Evolutionary conservation across 1,140 invertebrate genomes (phyloP).

Genomic region (Heliconius hewitsoni): DNA sequence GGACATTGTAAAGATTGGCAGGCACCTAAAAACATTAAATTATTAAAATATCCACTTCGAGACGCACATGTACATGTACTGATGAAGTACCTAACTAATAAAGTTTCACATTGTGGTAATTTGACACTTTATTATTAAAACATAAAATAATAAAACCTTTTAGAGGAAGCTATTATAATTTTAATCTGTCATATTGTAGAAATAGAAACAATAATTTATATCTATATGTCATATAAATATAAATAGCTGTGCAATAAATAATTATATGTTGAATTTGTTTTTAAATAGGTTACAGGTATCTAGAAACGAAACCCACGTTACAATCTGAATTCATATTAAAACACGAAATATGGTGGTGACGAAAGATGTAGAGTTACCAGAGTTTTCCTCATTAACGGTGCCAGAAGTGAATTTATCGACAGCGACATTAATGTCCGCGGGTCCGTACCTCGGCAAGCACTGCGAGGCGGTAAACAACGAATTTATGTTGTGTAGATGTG

Average conservation of each 20-base stretch:
- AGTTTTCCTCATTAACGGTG: constrained; percentile 89
- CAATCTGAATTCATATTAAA: background rate
- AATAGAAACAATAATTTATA: background rate
- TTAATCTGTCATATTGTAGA: background rate
- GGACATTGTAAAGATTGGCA: constrained; percentile 67
- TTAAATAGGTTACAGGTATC: background rate
- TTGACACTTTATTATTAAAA: too few relatives aligned
- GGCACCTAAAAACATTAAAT: constrained; percentile 41
- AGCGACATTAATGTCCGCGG: constrained; percentile 89
- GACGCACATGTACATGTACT: too few relatives aligned
- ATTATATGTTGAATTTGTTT: background rate
- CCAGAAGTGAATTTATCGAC: constrained; percentile 92
- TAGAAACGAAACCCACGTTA: background rate
- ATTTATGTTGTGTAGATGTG: constrained; percentile 94
- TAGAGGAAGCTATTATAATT: background rate
- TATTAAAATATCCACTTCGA: background rate
- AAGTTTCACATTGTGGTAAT: background rate
- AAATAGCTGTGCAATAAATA: background rate
- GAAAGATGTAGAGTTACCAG: constrained; percentile 86
- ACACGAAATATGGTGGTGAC: constrained; percentile 84
- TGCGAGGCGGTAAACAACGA: constrained; percentile 96
- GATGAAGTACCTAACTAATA: background rate
- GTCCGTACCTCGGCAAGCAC: constrained; percentile 93
- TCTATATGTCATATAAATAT: background rate
- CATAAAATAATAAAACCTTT: too few relatives aligned